These are phyloP conservation scores for Argentina silus DNA, from an alignment of 2,797 vertebrate species.

Conservation along the genomic window DNA sequence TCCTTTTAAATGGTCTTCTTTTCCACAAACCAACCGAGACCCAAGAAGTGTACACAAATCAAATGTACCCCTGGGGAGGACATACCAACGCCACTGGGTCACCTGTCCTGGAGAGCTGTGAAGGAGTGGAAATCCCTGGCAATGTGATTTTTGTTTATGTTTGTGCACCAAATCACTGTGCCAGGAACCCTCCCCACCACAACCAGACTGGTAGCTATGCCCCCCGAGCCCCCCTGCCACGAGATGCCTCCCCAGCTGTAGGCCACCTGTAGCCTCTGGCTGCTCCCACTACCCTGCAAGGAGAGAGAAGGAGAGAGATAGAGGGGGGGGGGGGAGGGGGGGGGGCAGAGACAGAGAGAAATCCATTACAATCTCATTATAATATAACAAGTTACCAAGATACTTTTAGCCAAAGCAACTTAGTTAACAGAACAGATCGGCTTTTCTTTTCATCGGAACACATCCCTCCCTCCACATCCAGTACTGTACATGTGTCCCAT, in stretches of 20 bases:
- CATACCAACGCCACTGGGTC: constrained; percentile 13
- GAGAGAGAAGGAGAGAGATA: constrained; percentile 33
- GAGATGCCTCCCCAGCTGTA: constrained; percentile 61
- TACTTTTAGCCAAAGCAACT: too few species aligned
- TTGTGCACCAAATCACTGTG: constrained; percentile 86
- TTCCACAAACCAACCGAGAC: background rate
- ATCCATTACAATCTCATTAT: too few species aligned
- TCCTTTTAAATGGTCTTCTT: background rate
- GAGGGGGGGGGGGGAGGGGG: background rate
- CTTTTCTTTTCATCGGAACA: too few species aligned
- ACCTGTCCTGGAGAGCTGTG: constrained; percentile 73
- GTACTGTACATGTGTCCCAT: too few species aligned
- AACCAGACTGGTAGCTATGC: constrained; percentile 54
- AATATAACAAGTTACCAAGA: too few species aligned
- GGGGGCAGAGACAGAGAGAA: too few species aligned
- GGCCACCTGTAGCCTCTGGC: constrained; percentile 57
- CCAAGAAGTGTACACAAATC: background rate
- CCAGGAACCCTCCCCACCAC: constrained; percentile 86
- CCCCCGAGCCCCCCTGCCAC: constrained; percentile 14
- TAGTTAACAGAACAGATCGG: too few species aligned
- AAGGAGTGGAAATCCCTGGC: constrained; percentile 88
- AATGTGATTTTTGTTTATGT: constrained; percentile 87
- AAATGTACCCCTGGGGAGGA: constrained; percentile 1
- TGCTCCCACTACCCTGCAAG: constrained; percentile 26
- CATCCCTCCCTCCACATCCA: too few species aligned